A percentile compares a stretch with the other conserved stretches of the same genome.
phyloP scores from a whole-genome alignment of 2,888 invertebrate species.

The Drosophila putrida region DNA sequence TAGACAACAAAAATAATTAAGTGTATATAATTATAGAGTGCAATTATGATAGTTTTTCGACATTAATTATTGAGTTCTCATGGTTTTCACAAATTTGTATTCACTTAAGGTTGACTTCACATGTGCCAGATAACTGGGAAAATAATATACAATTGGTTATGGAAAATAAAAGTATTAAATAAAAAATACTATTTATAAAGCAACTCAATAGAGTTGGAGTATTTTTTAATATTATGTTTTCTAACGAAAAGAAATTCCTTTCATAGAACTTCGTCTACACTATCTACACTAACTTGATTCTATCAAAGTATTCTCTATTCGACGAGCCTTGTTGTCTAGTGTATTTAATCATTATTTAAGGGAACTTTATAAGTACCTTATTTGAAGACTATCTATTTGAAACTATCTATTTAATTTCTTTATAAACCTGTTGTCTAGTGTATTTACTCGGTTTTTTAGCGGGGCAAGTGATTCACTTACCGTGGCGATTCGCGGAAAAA shows the following conservation, averaged over 20 bases:
- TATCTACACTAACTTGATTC: no score
- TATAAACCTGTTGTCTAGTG: conserved; percentile 29
- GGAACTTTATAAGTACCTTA: no score
- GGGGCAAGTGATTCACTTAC: conserved; percentile 53
- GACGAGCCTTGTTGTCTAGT: conserved; percentile 30
- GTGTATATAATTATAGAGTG: conserved; percentile 15
- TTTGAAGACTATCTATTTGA: no score
- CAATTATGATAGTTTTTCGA: conserved; percentile 41
- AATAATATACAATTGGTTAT: background rate
- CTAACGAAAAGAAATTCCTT: background rate
- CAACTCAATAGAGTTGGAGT: no score
- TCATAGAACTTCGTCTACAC: background rate
- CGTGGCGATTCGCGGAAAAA: conserved; percentile 88
- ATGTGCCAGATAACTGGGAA: conserved; percentile 51
- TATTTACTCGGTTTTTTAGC: background rate
- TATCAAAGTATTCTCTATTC: background rate
- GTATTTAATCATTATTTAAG: conserved; percentile 1
- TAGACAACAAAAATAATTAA: conserved; percentile 42
- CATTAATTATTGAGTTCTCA: conserved; percentile 24
- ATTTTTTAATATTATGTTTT: background rate
- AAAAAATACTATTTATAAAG: no score
- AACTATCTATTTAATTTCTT: no score
- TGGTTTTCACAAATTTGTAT: background rate
- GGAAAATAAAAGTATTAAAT: background rate
- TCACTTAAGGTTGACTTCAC: conserved; percentile 25